Base-by-base conservation (phyloP, 2,888 invertebrate species). In the Monochamus alternatus region DNA sequence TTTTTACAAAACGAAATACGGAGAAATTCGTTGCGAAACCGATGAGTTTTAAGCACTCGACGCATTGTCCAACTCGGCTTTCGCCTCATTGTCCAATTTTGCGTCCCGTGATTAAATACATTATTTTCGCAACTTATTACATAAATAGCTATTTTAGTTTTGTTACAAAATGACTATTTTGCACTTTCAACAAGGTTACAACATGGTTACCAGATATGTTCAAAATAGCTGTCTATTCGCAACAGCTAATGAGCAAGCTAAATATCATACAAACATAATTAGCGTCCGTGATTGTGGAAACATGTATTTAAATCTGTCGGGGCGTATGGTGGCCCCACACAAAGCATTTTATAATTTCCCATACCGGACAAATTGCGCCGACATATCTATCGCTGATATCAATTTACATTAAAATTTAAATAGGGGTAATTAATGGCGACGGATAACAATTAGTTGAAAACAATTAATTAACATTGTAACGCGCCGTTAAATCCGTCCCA, bases 391-490 rank as follows among this genome's bases (percentile, higher is more conserved):
- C 38, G 58, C 32, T 64, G 59, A 64, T 72, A 66, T 69, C 77
- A 74, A 77, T 81, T 78, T 73, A 75, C 76, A 79, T 81, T 82
- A 79, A 81, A 81, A 81, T 83, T 81, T 82, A 82, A 82, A 84
- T 77, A 77, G 69, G 66, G 76, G 77, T 82, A 84, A 84, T 84
- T 82, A 82, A 84, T 82, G 79, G 80, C 79, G 66, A 72, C 76
- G 78, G 78, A 80, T 80, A 80, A 83, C 83, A 83, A 83, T 85
- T 84, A 82, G 84, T 77, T 79, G 77, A 81, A 81, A 83, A 84
- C 85, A 84, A 86, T 86, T 85, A 85, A 86, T 86, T 86, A 85
- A 83, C 82, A 84, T 83, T 82, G 81, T 82, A 80, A 78, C 80
- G 81, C 81, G 78, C 82, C 81, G 81, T 85, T 84, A 81, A 84